Conservation (phyloP, 2,888 invertebrate genomes). For the Ochropacha duplaris region DNA sequence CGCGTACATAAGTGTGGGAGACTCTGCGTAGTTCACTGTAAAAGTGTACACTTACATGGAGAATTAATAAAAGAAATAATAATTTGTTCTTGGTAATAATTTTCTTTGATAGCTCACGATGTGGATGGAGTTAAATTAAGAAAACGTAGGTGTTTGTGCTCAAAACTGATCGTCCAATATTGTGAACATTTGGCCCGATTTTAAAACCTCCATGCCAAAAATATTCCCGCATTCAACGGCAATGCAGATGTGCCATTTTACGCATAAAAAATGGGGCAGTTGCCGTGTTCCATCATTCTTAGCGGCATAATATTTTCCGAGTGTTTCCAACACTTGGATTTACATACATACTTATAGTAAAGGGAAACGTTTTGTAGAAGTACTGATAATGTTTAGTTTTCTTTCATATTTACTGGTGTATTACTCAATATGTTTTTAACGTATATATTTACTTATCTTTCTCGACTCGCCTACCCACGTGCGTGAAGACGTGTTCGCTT, state of each 20-base stretch:
- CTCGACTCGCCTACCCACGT: conserved; percentile 23
- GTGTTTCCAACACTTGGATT: conserved; percentile 11
- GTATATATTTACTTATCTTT: conserved; percentile 20
- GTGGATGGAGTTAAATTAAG: conserved; percentile 9
- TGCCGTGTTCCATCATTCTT: conserved; percentile 14
- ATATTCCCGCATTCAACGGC: conserved; percentile 61
- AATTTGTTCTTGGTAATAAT: background rate
- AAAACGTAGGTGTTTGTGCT: conserved; percentile 12
- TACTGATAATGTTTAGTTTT: background rate
- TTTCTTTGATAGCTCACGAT: conserved; percentile 7
- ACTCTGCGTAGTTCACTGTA: conserved; percentile 32
- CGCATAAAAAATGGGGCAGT: conserved; percentile 61
- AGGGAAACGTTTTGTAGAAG: background rate
- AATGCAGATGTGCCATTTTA: conserved; percentile 74
- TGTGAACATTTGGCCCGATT: conserved; percentile 47
- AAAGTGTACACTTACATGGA: conserved; percentile 31
- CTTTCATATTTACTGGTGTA: background rate
- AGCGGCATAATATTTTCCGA: conserved; percentile 2
- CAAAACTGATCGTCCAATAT: conserved; percentile 22
- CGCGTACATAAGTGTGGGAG: conserved; percentile 41
- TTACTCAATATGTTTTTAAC: background rate
- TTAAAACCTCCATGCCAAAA: conserved; percentile 61
- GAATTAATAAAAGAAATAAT: conserved; percentile 12
- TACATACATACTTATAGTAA: conserved; percentile 9
- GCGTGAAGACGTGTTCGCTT: conserved; percentile 18